Base-by-base conservation (phyloP, 2,888 invertebrate genomes). In the Conistra vaccinii region DNA sequence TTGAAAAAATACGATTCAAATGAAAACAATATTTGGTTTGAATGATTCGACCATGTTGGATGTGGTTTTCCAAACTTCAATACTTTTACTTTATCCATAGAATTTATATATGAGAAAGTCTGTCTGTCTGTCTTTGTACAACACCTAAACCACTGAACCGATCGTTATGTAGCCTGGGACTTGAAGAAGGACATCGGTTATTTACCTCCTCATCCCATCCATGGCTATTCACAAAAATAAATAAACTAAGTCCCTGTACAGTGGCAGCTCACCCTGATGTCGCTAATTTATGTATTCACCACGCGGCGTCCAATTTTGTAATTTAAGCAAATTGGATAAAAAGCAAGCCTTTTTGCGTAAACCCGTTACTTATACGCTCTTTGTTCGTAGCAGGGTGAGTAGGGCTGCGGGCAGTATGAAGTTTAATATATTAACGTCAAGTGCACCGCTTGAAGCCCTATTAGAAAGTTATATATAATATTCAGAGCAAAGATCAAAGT, bases 401-500 rank as follows among this genome's bases (percentile, higher is more conserved):
- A 39, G 62, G 39, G 62, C 58, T 58, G 53, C 63, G 61, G 74
- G 35, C 51, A 58, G 14, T 61, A 69, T n/a, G n/a, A 65, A 74
- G 32, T 48, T 75, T 74, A 75, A 76, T 70, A 76, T 71, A 84
- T 66, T 70, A 70, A 84, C 58, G 63, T 84, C 76, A 81, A 81
- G 67, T 84, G 69, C 85, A 81, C 60, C 55, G 60, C 60, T 75
- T 60, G n/a, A 67, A 70, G 60, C 76, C 51, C n/a, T 32, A 74
- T 73, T 58, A 69, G 29, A 74, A 80, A 67, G 66, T 74, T 67
- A 75, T 69, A 7, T 35, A 9, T 35, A 73, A 72, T 63, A 69
- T 48, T 75, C 48, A 48, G 32, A 51, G 60, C 65, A 42, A 83
- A 75, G 57, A 81, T 84, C 85, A 84, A 80, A 84, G 81, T 74